These are phyloP conservation scores for Trichogramma pretiosum DNA, from an alignment of 1,140 invertebrate genomes.

Conservation along the genomic window DNA sequence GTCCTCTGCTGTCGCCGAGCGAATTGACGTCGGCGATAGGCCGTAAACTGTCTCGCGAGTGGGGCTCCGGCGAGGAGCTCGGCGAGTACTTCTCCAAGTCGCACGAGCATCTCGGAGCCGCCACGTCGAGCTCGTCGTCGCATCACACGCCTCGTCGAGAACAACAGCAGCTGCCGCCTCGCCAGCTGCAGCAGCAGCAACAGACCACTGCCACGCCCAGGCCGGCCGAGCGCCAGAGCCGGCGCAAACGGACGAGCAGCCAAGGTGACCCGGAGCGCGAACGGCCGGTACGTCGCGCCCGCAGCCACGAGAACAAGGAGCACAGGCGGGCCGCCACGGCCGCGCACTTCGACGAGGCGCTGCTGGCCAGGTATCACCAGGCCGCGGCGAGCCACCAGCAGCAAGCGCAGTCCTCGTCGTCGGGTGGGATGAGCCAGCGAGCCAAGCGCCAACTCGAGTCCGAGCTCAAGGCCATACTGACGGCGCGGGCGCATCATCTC, in stretches of 20 bases:
- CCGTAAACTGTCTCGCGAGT: constrained; percentile 38
- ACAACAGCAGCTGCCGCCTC: constrained; percentile 24
- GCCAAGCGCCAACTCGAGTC: constrained; percentile 35
- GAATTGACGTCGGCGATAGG: constrained; percentile 39
- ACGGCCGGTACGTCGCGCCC: constrained; percentile 37
- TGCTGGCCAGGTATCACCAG: too few species aligned
- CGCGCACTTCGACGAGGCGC: constrained; percentile 20
- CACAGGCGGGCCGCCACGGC: constrained; percentile 17
- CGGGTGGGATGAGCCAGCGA: constrained; percentile 21
- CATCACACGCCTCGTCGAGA: constrained; percentile 27
- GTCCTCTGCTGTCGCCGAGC: constrained; percentile 39
- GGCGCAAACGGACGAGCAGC: constrained; percentile 26
- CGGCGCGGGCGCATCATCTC: constrained; percentile 42
- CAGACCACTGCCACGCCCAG: constrained; percentile 3
- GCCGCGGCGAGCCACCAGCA: constrained; percentile 35
- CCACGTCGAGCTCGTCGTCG: constrained; percentile 26
- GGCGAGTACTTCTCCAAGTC: constrained; percentile 37
- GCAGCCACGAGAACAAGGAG: constrained; percentile 42
- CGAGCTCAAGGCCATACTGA: constrained; percentile 42
- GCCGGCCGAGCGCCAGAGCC: constrained; percentile 16
- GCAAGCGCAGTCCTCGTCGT: constrained; percentile 37
- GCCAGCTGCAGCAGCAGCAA: background rate
- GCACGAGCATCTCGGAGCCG: constrained; percentile 33
- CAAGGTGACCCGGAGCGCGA: constrained; percentile 28
- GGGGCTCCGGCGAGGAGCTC: constrained; percentile 39